Percentiles rank a stretch among this genome's conserved stretches.
These are phyloP conservation scores for Numida meleagris DNA, from an alignment of 2,113 vertebrate species.

Conservation along the genomic window DNA sequence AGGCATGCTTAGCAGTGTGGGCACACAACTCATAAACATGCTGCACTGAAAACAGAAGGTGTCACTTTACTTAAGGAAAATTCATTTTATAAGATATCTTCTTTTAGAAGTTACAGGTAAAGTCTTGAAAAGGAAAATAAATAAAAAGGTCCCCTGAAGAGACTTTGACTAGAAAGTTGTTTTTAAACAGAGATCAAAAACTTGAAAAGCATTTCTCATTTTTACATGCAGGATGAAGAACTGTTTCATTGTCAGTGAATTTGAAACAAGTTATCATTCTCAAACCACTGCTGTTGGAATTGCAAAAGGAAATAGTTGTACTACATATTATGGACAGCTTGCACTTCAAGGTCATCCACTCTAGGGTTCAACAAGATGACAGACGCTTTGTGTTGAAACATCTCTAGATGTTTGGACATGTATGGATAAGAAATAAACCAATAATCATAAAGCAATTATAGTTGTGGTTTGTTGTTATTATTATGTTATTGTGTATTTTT, in stretches of 20 bases:
- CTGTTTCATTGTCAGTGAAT: background rate
- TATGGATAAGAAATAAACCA: background rate
- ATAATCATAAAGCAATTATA: rapidly evolving
- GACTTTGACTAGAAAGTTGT: background rate
- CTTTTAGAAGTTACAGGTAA: background rate
- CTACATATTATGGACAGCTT: background rate
- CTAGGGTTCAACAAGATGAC: background rate
- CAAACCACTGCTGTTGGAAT: background rate
- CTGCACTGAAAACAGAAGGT: background rate
- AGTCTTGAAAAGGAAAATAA: background rate
- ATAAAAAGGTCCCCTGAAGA: background rate
- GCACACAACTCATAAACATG: background rate
- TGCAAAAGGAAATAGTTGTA: background rate
- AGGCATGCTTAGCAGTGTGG: background rate
- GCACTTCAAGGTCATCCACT: background rate
- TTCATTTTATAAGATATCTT: background rate
- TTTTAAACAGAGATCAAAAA: background rate
- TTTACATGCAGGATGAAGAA: background rate
- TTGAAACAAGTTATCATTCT: background rate
- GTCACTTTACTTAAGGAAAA: background rate
- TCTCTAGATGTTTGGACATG: background rate
- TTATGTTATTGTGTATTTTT: background rate
- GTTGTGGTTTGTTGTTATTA: background rate
- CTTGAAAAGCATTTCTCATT: background rate
- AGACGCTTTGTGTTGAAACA: background rate